A percentile compares a stretch with the other conserved stretches of the same genome.
Evolutionary conservation across 2,113 vertebrate genomes (phyloP).

Genomic region (Axis porcinus): DNA sequence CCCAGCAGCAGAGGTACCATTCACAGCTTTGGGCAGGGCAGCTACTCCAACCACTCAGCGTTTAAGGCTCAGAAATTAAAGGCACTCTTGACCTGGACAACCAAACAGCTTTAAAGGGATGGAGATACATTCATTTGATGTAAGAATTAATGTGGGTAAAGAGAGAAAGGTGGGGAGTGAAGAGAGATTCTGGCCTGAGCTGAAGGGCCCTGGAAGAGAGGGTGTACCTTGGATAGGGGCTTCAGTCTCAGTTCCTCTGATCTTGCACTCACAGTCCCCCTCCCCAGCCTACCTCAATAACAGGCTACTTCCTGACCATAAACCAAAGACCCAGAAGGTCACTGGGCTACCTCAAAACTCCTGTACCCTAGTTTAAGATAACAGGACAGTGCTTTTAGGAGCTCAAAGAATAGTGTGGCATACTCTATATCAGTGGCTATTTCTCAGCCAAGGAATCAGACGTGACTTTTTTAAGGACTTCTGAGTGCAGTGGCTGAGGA

Average conservation of each 20-base stretch:
- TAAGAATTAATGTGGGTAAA: slow-evolving; percentile 10
- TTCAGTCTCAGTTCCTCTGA: neutral
- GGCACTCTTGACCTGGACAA: neutral
- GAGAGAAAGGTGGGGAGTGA: neutral
- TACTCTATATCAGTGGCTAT: neutral
- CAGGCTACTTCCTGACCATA: neutral
- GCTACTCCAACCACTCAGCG: neutral
- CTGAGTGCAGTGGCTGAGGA: neutral
- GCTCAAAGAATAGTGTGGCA: neutral
- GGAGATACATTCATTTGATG: slow-evolving; percentile 22
- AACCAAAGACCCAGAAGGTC: neutral
- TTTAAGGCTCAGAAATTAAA: slow-evolving; percentile 16
- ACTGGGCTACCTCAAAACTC: neutral
- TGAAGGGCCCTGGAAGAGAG: neutral
- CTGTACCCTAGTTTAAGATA: slow-evolving; percentile 7
- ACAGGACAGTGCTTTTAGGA: neutral
- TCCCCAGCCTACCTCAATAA: neutral
- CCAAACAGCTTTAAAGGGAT: neutral
- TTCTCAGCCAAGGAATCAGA: neutral
- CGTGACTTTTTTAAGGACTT: neutral
- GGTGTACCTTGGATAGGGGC: neutral
- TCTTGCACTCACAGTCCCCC: neutral
- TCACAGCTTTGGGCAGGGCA: neutral
- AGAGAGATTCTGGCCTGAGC: neutral
- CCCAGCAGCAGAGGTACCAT: neutral